Evolutionary conservation across 92 coral and sea anemone species (phyloP).

Genomic region (Parazoanthus swiftii): DNA sequence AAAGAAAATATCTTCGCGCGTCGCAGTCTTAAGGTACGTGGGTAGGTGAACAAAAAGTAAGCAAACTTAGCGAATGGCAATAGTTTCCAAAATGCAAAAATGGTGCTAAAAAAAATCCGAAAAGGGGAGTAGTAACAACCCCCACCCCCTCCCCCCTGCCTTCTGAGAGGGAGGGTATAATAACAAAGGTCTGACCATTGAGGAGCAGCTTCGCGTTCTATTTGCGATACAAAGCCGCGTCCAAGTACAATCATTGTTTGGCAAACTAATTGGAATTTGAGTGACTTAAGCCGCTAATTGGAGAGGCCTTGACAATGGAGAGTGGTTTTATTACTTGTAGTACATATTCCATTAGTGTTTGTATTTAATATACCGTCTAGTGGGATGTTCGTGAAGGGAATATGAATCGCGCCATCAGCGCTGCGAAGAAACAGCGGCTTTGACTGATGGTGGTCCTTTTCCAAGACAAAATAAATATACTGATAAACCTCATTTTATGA

Average conservation of each 20-base stretch:
- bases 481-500: no score
- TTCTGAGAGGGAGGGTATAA: no score
- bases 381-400: background rate
- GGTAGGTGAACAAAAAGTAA: no score
- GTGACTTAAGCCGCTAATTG: conserved; percentile 24
- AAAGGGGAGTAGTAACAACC: no score
- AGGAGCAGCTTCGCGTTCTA: background rate
- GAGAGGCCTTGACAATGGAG: background rate
- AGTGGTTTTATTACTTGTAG: background rate
- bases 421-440: background rate
- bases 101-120: no score
- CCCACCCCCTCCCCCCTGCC: no score
- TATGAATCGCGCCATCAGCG: background rate
- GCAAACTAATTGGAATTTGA: background rate
- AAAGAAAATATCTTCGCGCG: no score
- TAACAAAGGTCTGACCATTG: no score
- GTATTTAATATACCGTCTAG: background rate
- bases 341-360: background rate
- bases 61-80: no score
- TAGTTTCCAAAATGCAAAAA: no score
- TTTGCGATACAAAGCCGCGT: background rate
- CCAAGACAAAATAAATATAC: background rate
- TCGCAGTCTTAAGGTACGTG: no score
- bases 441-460: background rate
- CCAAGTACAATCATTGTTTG: background rate